A percentile compares a stretch with the other conserved stretches of the same genome.
phyloP scores from a whole-genome alignment of 2,888 invertebrate species.

The Deilephila elpenor region DNA sequence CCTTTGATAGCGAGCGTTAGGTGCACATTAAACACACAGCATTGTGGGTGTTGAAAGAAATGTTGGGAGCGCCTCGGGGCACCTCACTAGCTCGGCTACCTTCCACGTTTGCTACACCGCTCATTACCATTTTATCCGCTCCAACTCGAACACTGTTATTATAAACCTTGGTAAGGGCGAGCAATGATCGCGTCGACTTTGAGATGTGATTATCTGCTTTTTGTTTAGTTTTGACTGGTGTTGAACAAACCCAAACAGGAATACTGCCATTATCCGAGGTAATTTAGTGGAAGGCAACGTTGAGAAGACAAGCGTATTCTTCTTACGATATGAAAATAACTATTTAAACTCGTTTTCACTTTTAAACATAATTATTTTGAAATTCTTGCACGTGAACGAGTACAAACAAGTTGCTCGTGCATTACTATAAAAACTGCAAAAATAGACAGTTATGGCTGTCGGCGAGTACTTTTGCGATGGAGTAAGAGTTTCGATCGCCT shows the following conservation, averaged over 20 bases:
- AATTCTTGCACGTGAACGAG: constrained; percentile 23
- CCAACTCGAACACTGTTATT: constrained; percentile 75
- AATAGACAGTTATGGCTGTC: neutral
- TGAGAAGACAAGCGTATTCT: constrained; percentile 24
- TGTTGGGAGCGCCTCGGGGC: constrained; percentile 67
- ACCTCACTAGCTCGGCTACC: constrained; percentile 63
- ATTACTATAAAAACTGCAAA: neutral
- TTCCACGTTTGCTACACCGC: constrained; percentile 44
- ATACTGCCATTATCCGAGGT: constrained; percentile 47
- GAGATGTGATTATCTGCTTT: constrained; percentile 71
- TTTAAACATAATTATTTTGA: constrained; percentile 21
- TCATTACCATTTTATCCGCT: constrained; percentile 78
- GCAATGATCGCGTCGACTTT: constrained; percentile 73
- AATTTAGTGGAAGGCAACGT: constrained; percentile 40
- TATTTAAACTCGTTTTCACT: constrained; percentile 23
- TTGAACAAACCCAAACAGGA: constrained; percentile 53
- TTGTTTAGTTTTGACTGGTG: constrained; percentile 61
- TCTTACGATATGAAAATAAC: constrained; percentile 23
- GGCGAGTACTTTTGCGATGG: neutral
- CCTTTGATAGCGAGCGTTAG: constrained; percentile 72
- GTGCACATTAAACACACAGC: constrained; percentile 78
- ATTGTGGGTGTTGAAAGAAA: constrained; percentile 81
- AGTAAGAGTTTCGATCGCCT: too few species aligned
- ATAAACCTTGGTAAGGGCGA: constrained; percentile 70
- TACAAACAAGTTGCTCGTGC: neutral